These are phyloP conservation scores for Sebastes hubbsi DNA, from an alignment of 2,797 vertebrate genomes.

Conservation along the genomic window DNA sequence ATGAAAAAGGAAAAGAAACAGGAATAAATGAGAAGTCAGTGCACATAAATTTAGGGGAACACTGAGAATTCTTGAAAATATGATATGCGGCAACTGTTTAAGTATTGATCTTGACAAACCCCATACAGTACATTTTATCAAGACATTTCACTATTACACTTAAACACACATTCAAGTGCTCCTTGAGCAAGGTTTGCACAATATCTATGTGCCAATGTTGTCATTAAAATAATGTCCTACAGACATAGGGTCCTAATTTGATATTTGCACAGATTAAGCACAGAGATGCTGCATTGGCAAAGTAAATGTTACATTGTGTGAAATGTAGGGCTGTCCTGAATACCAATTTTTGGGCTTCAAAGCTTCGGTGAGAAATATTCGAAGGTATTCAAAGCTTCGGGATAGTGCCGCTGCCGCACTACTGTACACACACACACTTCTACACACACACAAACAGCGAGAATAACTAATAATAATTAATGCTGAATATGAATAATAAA, in stretches of 20 bases:
- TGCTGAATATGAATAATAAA: too few relatives aligned
- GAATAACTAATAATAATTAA: too few relatives aligned
- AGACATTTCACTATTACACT: background rate
- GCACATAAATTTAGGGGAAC: background rate
- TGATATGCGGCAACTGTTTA: background rate
- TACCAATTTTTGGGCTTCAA: too few relatives aligned
- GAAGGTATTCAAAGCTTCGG: too few relatives aligned
- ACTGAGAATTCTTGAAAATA: background rate
- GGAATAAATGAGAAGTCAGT: slow-evolving; percentile 5
- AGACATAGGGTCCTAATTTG: background rate
- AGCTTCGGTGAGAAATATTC: too few relatives aligned
- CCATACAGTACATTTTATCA: background rate
- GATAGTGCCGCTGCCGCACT: too few relatives aligned
- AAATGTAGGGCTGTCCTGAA: background rate
- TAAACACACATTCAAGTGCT: background rate
- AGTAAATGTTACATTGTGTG: background rate
- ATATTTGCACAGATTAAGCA: background rate
- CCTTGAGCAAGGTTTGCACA: background rate
- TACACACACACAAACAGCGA: too few relatives aligned
- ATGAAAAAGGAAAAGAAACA: slow-evolving; percentile 22
- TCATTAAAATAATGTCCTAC: background rate
- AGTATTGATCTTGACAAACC: slow-evolving; percentile 18
- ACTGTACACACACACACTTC: too few relatives aligned
- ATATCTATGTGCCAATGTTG: background rate
- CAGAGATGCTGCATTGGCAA: background rate